Base-by-base conservation (phyloP, 2,797 vertebrate species). In the Arnoldichthys spilopterus region DNA sequence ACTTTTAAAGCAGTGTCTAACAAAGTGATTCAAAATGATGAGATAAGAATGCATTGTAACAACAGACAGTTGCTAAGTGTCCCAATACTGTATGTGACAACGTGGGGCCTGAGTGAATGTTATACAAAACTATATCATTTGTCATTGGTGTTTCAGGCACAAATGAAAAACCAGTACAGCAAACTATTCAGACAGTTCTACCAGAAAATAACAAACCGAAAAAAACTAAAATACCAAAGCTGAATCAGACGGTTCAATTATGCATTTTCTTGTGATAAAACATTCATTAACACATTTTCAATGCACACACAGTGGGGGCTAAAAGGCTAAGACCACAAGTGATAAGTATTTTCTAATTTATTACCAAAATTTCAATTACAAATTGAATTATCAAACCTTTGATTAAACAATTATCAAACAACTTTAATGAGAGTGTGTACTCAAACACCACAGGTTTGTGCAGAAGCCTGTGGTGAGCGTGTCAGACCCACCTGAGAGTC, bases 111-210 rank as follows among this genome's bases (percentile, higher is more conserved):
- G 20, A 40, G 62, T 40, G 20, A 53, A 22, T 9, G 20, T 53
- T 58, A 26, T 45, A 45, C 24, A 34, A 53, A 32, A 34, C 49
- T 22, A 26, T 47, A 4, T 70, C 8, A 34, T 53, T 34, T 70
- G 47, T n/a, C n/a, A 53, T 22, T 32, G 20, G 18, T 34, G 68
- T 51, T 13, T 70, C 47, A 70, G 68, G 68, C 68, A 70, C 26
- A 30, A n/a, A 47, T 49, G 43, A 26, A 45, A 28, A 26, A 68
- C 30, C 16, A 68, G 26, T 30, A 49, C 13, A 45, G 32, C 6
- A 63, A 8, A 26, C 40, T 45, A 16, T 26, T 47, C 1, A 15
- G 64, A 64, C 62, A 40, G 22, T 40, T n/a, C 3, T 64, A 40
- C 9, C 22, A 4, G 37, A 13, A 45, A 40, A 22, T 4, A 40